phyloP scores from a whole-genome alignment of 2,888 invertebrate species.

The Alloplasta piceator region DNA sequence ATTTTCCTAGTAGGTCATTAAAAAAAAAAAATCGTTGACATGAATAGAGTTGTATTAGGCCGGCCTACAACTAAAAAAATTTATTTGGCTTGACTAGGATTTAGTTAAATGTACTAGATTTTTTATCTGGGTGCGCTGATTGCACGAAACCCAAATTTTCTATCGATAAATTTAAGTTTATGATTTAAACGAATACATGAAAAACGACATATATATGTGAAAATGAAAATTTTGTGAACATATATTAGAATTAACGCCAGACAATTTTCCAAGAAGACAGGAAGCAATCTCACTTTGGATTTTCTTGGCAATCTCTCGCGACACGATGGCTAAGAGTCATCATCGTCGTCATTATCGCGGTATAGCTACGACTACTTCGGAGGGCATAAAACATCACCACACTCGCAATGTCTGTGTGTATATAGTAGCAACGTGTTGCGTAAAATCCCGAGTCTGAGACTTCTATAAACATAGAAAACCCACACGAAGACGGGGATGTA shows the following conservation, averaged over 20 bases:
- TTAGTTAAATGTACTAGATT: too few species aligned
- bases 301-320: slow-evolving; percentile 74
- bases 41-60: too few species aligned
- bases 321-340: slow-evolving; percentile 60
- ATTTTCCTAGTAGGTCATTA: too few species aligned
- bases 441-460: slow-evolving; percentile 57
- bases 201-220: slow-evolving; percentile 1
- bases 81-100: too few species aligned
- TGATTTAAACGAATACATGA: too few species aligned
- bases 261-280: slow-evolving; percentile 77
- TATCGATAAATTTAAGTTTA: too few species aligned
- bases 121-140: too few species aligned
- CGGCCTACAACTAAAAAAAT: too few species aligned
- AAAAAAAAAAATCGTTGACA: too few species aligned
- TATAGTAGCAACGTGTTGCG: slow-evolving; percentile 66
- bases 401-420: slow-evolving; percentile 5
- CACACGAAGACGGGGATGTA: neutral
- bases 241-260: slow-evolving; percentile 67
- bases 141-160: too few species aligned
- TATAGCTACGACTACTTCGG: neutral
- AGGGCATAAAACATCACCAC: slow-evolving; percentile 38
- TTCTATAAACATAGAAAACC: slow-evolving; percentile 21
- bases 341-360: slow-evolving; percentile 43
- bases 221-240: slow-evolving; percentile 39
- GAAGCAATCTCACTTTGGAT: slow-evolving; percentile 72